These are phyloP conservation scores for Gryllus longicercus DNA, from an alignment of 2,888 invertebrate species.

Conservation along the genomic window DNA sequence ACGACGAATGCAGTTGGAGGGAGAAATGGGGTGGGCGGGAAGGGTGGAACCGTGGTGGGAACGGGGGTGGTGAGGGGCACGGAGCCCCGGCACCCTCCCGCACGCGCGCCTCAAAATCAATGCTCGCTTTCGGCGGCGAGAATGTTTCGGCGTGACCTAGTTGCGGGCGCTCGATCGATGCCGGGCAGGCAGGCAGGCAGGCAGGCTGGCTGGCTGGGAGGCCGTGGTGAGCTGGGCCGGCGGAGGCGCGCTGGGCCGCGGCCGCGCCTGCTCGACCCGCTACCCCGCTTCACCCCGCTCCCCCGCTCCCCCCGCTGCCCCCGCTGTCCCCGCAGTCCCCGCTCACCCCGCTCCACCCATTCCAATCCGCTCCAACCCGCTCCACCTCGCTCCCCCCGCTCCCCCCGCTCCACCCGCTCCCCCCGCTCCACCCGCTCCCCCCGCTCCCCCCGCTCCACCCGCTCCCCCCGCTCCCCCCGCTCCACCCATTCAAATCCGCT, in stretches of 20 bases:
- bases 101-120: slow-evolving; percentile 17
- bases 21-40: background rate
- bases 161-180: background rate
- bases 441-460: no score
- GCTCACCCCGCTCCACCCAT: background rate
- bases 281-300: background rate
- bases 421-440: no score
- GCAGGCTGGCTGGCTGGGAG: no score
- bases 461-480: no score
- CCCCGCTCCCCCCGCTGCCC: background rate
- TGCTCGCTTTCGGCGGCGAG: slow-evolving; percentile 8
- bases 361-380: no score
- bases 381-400: no score
- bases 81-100: background rate
- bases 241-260: no score
- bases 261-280: background rate
- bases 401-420: no score
- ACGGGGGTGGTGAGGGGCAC: background rate
- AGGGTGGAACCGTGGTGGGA: background rate
- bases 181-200: no score
- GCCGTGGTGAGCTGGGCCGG: no score
- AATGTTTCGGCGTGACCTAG: slow-evolving; percentile 10
- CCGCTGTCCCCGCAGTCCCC: background rate
- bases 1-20: background rate
- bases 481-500: no score